Evolutionary conservation across 2,113 vertebrate species (phyloP).

Genomic region (Mormoops blainvillei): DNA sequence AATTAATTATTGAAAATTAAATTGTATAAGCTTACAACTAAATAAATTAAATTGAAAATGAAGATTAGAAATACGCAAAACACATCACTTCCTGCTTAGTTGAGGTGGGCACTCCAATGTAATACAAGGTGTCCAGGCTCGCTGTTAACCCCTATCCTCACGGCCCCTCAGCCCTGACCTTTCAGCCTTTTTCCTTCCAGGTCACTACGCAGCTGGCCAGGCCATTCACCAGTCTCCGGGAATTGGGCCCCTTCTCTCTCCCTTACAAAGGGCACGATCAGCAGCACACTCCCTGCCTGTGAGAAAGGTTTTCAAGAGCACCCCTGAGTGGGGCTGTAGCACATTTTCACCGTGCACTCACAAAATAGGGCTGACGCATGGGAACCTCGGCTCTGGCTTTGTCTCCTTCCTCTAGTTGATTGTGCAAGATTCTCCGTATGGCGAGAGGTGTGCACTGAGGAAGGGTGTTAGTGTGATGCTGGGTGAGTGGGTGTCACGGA

Average conservation of each 20-base stretch:
- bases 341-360: neutral
- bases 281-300: too few relatives aligned
- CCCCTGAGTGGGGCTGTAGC: neutral
- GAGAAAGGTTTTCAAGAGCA: neutral
- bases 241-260: neutral
- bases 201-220: neutral
- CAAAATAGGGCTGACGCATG: accelerated
- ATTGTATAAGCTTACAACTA: neutral
- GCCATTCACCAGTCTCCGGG: too few relatives aligned
- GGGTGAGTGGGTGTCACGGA: too few relatives aligned
- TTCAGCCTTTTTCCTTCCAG: neutral
- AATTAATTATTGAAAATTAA: neutral
- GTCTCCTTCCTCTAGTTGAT: neutral
- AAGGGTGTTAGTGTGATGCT: accelerated
- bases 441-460: neutral
- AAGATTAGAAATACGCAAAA: neutral
- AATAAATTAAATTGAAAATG: neutral
- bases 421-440: accelerated
- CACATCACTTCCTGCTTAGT: neutral
- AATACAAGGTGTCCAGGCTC: neutral
- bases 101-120: too few relatives aligned
- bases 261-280: neutral
- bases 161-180: neutral
- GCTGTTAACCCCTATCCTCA: accelerated
- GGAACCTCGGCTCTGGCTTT: neutral